Base-by-base conservation (phyloP, 2,113 vertebrate genomes). In the Galemys pyrenaicus region DNA sequence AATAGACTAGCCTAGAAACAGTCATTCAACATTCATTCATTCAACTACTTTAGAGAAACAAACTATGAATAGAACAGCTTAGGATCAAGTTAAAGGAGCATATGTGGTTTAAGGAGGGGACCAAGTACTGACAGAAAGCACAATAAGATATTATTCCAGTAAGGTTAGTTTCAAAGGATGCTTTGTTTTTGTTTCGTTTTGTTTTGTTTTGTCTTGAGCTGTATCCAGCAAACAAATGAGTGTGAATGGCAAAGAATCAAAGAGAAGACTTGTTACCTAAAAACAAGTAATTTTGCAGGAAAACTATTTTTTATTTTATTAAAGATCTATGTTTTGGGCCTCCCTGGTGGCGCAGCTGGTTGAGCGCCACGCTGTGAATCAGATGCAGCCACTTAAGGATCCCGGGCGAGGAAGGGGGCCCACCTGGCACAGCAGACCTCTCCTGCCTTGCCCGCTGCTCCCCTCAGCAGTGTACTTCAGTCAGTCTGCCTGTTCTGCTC, bases 261-360 rank as follows among this genome's bases (percentile, higher is more conserved):
- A 64, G 15, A n/a, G 37, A 39, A 9, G 10, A n/a, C 9, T 28
- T 68, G 12, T 65, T 62, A 16, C 13, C 35, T 39, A 94, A 78
- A 90, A 82, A 74, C 13, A 28, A 87, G 9, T 84, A 30, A 41
- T 75, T 77, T 46, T 92, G 24, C 54, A 85, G 13, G 49, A 91
- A 65, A 88, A 88, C 46, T 9, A 32, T 22, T 12, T 51, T 41
- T n/a, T 58, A 49, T 49, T 49, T 49, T 49, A 49, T 49, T 49
- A 49, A 49, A 49, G 46, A 49, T 49, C 12, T 49, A 49, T 49
- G 9, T 49, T 49, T n/a, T n/a, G n/a, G n/a, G n/a, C n/a, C n/a
- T n/a, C n/a, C n/a, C n/a, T n/a, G n/a, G n/a, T n/a, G n/a, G n/a
- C n/a, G n/a, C n/a, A n/a, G n/a, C n/a, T n/a, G n/a, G n/a, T n/a